Evolutionary conservation across 2,113 vertebrate genomes (phyloP), one percentile per base, ranked within the genome.

Genomic region (Boulengeromyrus knoepffleri): DNA sequence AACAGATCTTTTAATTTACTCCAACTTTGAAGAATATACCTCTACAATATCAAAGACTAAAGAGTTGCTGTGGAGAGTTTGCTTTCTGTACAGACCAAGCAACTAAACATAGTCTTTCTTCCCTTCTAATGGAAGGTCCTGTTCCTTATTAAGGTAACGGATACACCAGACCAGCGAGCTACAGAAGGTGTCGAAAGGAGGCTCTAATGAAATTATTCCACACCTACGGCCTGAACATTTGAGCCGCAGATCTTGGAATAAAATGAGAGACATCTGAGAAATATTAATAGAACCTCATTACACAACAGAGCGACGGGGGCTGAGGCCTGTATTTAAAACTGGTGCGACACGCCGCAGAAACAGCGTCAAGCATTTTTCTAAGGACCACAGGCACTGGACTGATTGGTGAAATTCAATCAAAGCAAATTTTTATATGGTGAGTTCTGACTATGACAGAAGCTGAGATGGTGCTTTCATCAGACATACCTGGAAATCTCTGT

Each of bases 281-380:
- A 89, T 89, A 45, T 62, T 89, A 85, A 89, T 89, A 85, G 77
- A 89, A 85, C 56, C 83, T 62, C 52, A 89, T 89, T 89, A 89
- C 80, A 53, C 36, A 85, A 84, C 47, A 89, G 80, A 47, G n/a
- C 24, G 84, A 89, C 89, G 39, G 50, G 80, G 50, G 89, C 89
- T 62, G 89, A 85, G 80, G 83, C 56, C 42, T 89, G 36, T 46
- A 85, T 89, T 85, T 85, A 89, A 89, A 85, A 42, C 31, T 83
- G 42, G 77, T 83, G 77, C 5, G 83, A 85, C 83, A 85, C 24
- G 83, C 31, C 74, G 1, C 62, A 42, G 74, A 80, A 42, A 19
- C 9, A 27, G 36, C 74, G 6, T 36, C 15, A 42, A 42, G 36
- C 74, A 0, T 36, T 17, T 77, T 80, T 6, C 17, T 70, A 70